Evolutionary conservation across 1,140 invertebrate genomes (phyloP), one percentile per base, ranked within the genome.

Genomic region (Dreissena polymorpha): DNA sequence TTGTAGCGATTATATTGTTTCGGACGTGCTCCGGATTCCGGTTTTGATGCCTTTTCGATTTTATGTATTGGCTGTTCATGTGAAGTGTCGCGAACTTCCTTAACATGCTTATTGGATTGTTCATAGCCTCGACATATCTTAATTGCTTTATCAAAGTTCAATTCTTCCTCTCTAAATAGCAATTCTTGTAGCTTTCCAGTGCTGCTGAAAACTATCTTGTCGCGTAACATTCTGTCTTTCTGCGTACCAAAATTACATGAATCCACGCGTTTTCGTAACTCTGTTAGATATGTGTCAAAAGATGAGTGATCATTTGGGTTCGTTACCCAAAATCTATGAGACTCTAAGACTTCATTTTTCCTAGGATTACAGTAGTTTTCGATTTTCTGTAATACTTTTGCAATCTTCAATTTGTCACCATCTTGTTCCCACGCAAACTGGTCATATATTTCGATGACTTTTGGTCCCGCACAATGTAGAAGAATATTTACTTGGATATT

Each of bases 181-280:
- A 49, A 23, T 76, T 76, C 60, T 29, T 76, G 74, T 18, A 23
- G 55, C n/a, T 72, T 81, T 29, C 64, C 14, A 64, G 67, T 72
- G 10, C 68, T 70, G n/a, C 25, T 55, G 5, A 55, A 25, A 55
- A 74, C 49, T 6, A 82, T 74, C 74, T 82, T 82, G 50, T 82
- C 80, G 51, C 80, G 21, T 10, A 82, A 39, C 64, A 82, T 69
- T 68, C 80, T 57, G 21, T 83, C 80, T 39, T 83, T 57, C 55
- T 60, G 57, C 10, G n/a, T n/a, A n/a, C 21, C 18, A 0, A 76
- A 79, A 23, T 83, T 83, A 65, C 80, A 76, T 60, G 55, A 14
- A 13, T 60, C 55, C 13, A n/a, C 55, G 13, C n/a, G 13, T 60
- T 60, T 60, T 10, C 68, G 5, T 6, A 70, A 10, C 18, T 70